Conservation (phyloP, 2,888 invertebrate species). For the Anthophora plumipes region DNA sequence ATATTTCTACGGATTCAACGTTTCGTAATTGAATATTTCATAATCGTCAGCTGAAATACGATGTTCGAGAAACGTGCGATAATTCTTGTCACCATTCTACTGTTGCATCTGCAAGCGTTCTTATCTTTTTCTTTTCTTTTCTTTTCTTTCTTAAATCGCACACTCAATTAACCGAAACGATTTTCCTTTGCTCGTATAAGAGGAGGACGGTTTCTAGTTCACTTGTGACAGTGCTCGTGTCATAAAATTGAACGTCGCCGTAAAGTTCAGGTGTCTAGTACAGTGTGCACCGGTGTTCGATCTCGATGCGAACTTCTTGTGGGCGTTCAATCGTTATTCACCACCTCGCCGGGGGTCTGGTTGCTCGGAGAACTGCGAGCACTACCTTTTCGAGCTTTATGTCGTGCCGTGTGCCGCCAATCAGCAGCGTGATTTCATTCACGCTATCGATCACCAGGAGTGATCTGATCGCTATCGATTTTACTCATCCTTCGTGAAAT, state of each 20-base stretch:
- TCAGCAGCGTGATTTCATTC: slow-evolving; percentile 47
- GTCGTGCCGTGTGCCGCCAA: slow-evolving; percentile 44
- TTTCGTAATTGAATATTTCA: slow-evolving; percentile 19
- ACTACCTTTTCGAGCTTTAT: slow-evolving; percentile 38
- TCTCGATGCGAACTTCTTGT: slow-evolving; percentile 41
- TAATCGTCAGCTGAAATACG: slow-evolving; percentile 19
- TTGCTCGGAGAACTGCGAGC: slow-evolving; percentile 35
- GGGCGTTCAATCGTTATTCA: slow-evolving; percentile 66
- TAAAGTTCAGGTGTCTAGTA: slow-evolving; percentile 52
- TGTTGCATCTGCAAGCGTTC: background rate
- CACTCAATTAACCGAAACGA: slow-evolving; percentile 38
- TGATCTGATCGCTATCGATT: slow-evolving; percentile 11
- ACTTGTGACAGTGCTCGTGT: slow-evolving; percentile 13
- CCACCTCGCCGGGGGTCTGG: slow-evolving; percentile 60
- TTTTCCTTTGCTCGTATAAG: slow-evolving; percentile 13
- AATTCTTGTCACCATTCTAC: background rate
- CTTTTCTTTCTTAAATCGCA: background rate
- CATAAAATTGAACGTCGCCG: slow-evolving; percentile 51
- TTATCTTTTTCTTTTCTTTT: background rate
- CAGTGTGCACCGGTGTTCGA: slow-evolving; percentile 32
- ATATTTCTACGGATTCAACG: background rate
- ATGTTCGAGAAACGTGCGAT: background rate
- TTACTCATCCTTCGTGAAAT: background rate
- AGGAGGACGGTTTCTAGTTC: slow-evolving; percentile 32
- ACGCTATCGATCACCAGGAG: slow-evolving; percentile 36